Evolutionary conservation across 1,140 invertebrate genomes (phyloP).

Genomic region (Trinorchestia longiramus): DNA sequence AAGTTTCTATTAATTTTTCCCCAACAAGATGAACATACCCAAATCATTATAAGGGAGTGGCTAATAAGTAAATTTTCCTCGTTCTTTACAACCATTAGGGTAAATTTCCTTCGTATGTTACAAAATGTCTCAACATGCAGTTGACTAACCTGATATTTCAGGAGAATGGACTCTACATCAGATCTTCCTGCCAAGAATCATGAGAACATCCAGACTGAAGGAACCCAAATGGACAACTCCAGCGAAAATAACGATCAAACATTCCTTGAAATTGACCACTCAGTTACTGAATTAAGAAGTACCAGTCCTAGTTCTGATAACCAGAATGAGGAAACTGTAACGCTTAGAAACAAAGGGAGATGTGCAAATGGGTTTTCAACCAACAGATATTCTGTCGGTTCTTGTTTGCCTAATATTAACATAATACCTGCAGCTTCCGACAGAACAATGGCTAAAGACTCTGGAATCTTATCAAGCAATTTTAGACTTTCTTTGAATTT

Average conservation of each 20-base stretch:
- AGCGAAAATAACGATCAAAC: background rate
- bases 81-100: background rate
- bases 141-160: background rate
- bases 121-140: background rate
- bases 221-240: background rate
- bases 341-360: background rate
- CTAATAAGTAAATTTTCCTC: background rate
- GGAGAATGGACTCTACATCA: background rate
- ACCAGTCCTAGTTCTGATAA: background rate
- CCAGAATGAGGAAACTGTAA: background rate
- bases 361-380: background rate
- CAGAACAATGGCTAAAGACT: background rate
- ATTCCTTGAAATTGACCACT: background rate
- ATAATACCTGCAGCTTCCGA: conserved; percentile 4
- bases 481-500: background rate
- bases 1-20: no score
- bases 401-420: conserved; percentile 39
- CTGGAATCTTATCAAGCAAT: background rate
- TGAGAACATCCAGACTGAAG: background rate
- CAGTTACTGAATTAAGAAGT: background rate
- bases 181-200: background rate
- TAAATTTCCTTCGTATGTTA: background rate
- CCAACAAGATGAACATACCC: background rate
- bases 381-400: conserved; percentile 44
- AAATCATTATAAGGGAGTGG: background rate